Evolutionary conservation across 2,888 invertebrate species (phyloP).

Genomic region (Lasioglossum calceatum): DNA sequence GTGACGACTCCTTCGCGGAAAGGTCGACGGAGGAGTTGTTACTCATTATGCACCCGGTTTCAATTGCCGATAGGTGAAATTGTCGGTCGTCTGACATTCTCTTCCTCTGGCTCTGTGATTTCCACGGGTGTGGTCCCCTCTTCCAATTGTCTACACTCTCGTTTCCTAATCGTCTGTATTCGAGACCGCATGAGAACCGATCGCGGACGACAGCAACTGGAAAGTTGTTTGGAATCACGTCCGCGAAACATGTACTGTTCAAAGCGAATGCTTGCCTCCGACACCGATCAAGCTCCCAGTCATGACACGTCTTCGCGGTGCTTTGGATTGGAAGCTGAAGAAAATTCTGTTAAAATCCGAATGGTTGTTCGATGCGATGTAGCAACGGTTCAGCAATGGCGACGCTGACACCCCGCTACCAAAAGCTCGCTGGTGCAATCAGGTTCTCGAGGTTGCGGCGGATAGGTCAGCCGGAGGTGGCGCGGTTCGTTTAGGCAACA

Average conservation of each 20-base stretch:
- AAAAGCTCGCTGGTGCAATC: conserved; percentile 8
- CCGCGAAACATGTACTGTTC: background rate
- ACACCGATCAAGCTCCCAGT: background rate
- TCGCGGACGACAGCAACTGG: background rate
- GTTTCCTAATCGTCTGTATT: conserved; percentile 5
- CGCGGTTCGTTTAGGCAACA: conserved; percentile 39
- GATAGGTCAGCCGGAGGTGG: conserved; percentile 11
- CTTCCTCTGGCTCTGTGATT: conserved; percentile 26
- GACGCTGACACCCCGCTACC: background rate
- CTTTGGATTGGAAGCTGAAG: background rate
- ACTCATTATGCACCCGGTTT: conserved; percentile 45
- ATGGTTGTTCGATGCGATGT: background rate
- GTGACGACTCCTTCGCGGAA: conserved; percentile 51
- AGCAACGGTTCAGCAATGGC: background rate
- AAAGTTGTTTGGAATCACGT: background rate
- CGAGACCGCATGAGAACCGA: background rate
- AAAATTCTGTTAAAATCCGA: background rate
- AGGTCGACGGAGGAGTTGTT: conserved; percentile 53
- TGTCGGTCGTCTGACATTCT: conserved; percentile 40
- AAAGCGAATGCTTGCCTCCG: background rate
- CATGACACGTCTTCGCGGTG: background rate
- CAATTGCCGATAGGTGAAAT: conserved; percentile 49
- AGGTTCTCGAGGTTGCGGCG: background rate
- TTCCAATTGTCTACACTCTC: background rate
- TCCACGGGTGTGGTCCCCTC: conserved; percentile 44